Base-by-base conservation (phyloP, 1,140 invertebrate species). In the Penaeus chinensis region DNA sequence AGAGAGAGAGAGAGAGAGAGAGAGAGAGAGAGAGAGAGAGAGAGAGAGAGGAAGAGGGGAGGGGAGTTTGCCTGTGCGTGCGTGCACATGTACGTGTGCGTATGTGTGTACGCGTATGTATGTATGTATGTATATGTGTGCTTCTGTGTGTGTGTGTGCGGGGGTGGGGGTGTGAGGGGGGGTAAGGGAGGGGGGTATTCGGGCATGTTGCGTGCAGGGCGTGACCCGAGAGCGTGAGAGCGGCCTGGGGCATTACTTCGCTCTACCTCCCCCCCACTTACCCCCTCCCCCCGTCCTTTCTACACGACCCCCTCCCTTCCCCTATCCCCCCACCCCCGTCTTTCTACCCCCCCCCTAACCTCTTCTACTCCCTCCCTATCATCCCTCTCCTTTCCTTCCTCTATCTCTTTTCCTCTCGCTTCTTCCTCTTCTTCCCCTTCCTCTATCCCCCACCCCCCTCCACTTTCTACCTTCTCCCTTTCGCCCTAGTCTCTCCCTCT, bases 161-260 rank as follows among this genome's bases (percentile, higher is more conserved):
- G 20, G 47, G 47, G 42, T 20, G 78, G 20, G 24, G 8, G 22
- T 22, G 54, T 54, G 20, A 2, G 47, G 0, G 78, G 78, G 7
- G 54, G 18, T 8, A 22, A 2, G n/a, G 11, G 24, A 47, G 24
- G 54, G 20, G 24, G 24, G 47, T 22, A 19, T 10, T 27, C 18
- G 27, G 60, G 27, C 24, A 60, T 47, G 60, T 61, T 80, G 78
- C 78, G 60, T 80, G 78, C 27, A 8, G 78, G 78, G 78, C 78
- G 78, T 80, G 78, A 80, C 24, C 69, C 18, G 27, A 24, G 69
- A 74, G 42, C 78, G 54, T 80, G 78, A 80, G 78, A 80, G 8
- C 54, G n/a, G 42, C 78, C 78, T 27, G 54, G 22, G 54, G 78
- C 47, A 80, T 27, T 27, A 22, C 78, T 60, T 20, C 22, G 54